phyloP scores from a whole-genome alignment of 2,888 invertebrate species.

The Andrena hattorfiana region DNA sequence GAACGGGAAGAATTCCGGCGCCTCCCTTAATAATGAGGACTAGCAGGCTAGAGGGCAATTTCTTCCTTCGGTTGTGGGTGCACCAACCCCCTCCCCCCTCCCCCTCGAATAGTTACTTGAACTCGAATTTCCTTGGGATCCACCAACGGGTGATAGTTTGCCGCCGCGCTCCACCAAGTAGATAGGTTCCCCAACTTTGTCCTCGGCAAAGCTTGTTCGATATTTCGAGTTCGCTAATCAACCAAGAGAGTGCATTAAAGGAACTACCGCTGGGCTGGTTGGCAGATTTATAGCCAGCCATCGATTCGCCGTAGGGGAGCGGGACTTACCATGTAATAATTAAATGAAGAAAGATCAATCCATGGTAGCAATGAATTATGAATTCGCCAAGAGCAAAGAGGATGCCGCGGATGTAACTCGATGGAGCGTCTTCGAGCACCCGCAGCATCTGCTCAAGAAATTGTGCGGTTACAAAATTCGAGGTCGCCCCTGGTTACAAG shows the following conservation, averaged over 20 bases:
- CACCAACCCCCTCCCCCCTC: too few relatives aligned
- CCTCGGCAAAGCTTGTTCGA: constrained; percentile 17
- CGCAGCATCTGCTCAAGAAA: neutral
- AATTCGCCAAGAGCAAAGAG: neutral
- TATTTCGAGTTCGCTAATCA: constrained; percentile 20
- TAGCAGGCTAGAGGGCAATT: constrained; percentile 6
- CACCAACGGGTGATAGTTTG: constrained; percentile 12
- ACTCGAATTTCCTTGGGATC: constrained; percentile 33
- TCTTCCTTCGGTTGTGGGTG: too few relatives aligned
- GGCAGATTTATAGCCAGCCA: neutral
- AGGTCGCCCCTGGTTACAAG: constrained; percentile 34
- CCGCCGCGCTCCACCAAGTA: constrained; percentile 19
- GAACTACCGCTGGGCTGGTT: neutral
- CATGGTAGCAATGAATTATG: neutral
- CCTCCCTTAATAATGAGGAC: constrained; percentile 6
- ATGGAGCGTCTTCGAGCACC: neutral
- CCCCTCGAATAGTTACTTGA: constrained; percentile 42
- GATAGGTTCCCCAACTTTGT: constrained; percentile 43
- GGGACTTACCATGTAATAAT: neutral
- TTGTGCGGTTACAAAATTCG: constrained; percentile 19
- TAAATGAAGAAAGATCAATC: neutral
- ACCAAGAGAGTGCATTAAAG: constrained; percentile 7
- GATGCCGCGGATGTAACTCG: neutral
- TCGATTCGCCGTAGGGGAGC: neutral
- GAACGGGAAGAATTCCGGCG: neutral